Evolutionary conservation across 1,140 invertebrate genomes (phyloP), one percentile per base, ranked within the genome.

Genomic region (Bombyx mandarina): DNA sequence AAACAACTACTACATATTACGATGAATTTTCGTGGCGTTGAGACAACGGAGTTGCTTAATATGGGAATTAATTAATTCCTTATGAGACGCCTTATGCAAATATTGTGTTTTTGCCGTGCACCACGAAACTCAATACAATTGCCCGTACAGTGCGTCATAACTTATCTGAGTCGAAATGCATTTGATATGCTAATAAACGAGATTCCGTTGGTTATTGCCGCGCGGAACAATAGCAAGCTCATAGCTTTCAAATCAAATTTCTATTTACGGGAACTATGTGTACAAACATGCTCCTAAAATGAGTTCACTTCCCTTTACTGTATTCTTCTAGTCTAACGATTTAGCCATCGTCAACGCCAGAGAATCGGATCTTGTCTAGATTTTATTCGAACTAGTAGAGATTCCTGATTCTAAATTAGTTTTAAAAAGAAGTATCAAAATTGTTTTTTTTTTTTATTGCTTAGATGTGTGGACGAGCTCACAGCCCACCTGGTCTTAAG

Each of bases 51-150:
- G 26, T 35, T 35, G 26, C 26, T 35, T 35, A 2, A 35, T 35
- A 35, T 35, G 26, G 4, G 26, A 35, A 35, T 3, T 35, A 35
- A 74, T 68, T 56, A 60, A 65, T 60, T 58, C 57, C 60, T 54
- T 67, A 61, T 58, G 63, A 48, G 64, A 67, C 73, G 70, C 75
- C 12, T 80, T 79, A 80, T 79, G 75, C 72, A 79, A 80, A 79
- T 80, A 73, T 61, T 63, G 61, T 65, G 63, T 65, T 66, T 69
- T 61, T 55, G 46, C 51, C 52, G 52, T 60, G 45, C 61, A 54
- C 64, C 62, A 66, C 52, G 62, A 58, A 55, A 44, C 50, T 60
- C 56, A 50, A 62, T 56, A 64, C 65, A 66, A 58, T 35, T 65
- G 62, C 65, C 65, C 66, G 54, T 61, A 66, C 71, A 71, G 67